Evolutionary conservation across 2,113 vertebrate genomes (phyloP).

Genomic region (Odobenus rosmarus): DNA sequence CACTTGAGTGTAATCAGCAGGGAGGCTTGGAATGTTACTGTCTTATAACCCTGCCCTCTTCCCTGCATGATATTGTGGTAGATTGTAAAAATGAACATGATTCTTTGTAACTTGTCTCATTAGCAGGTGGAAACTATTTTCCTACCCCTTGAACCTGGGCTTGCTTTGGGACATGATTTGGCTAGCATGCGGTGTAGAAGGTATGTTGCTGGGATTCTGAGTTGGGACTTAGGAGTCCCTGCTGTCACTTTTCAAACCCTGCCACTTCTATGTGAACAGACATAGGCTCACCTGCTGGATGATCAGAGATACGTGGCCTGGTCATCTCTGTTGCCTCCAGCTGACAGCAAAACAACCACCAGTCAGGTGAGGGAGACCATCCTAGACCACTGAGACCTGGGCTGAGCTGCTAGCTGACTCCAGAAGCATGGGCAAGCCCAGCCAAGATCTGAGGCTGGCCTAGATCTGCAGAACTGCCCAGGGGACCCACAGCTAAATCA

Average conservation of each 20-base stretch:
- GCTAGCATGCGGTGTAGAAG: background rate
- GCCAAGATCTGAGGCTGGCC: no score
- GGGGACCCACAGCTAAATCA: background rate
- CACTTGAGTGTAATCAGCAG: accelerated
- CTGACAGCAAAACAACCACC: background rate
- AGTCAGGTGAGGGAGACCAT: background rate
- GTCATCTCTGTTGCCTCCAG: background rate
- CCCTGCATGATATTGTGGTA: background rate
- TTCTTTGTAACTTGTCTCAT: background rate
- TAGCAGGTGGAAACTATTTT: background rate
- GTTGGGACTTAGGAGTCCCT: background rate
- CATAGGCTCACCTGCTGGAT: background rate
- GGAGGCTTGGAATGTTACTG: background rate
- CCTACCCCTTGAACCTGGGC: background rate
- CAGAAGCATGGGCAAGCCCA: background rate
- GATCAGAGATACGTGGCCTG: background rate
- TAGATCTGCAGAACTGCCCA: background rate
- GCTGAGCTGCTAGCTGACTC: background rate
- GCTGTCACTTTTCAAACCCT: background rate
- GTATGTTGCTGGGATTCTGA: background rate
- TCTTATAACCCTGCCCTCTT: background rate
- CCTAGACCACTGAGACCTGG: background rate
- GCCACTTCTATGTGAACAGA: background rate
- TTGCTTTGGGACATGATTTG: background rate
- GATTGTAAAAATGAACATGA: background rate